These are phyloP conservation scores for Drosophila ercepeae DNA, from an alignment of 1,140 invertebrate species.

Conservation along the genomic window DNA sequence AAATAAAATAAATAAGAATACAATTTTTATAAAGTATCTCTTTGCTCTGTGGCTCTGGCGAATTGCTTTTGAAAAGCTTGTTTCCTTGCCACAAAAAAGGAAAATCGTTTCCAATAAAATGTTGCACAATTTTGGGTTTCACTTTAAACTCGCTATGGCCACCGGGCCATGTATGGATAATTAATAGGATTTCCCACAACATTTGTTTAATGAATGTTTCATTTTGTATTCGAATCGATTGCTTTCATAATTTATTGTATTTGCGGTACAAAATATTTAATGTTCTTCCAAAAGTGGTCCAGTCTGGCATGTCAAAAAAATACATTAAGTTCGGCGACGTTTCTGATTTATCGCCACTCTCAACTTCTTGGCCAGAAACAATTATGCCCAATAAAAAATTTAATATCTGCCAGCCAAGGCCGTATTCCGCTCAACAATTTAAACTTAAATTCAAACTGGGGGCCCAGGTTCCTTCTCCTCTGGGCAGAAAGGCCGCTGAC, in stretches of 20 bases:
- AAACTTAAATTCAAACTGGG: slow-evolving; percentile 27
- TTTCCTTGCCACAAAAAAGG: neutral
- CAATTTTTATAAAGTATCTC: slow-evolving; percentile 3
- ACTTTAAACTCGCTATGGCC: neutral
- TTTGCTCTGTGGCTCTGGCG: neutral
- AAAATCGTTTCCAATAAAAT: too few species aligned
- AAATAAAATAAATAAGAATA: slow-evolving; percentile 1
- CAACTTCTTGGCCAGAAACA: slow-evolving; percentile 10
- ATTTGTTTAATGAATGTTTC: neutral
- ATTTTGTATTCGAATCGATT: neutral
- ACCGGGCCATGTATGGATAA: neutral
- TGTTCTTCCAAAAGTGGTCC: neutral
- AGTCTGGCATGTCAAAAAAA: neutral
- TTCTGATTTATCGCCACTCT: neutral
- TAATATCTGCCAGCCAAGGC: slow-evolving; percentile 10
- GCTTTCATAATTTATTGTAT: slow-evolving; percentile 1
- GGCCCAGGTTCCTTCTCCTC: neutral
- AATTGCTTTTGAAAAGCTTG: slow-evolving; percentile 9
- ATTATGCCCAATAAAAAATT: slow-evolving; percentile 38
- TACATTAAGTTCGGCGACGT: neutral
- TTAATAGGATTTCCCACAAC: neutral
- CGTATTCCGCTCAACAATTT: slow-evolving; percentile 27
- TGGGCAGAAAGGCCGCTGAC: slow-evolving; percentile 21
- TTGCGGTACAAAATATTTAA: neutral
- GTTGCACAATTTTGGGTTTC: neutral